A percentile compares a stretch with the other conserved stretches of the same genome.
These are phyloP conservation scores for Epinotia brunnichana DNA, from an alignment of 2,888 invertebrate genomes.

Conservation along the genomic window DNA sequence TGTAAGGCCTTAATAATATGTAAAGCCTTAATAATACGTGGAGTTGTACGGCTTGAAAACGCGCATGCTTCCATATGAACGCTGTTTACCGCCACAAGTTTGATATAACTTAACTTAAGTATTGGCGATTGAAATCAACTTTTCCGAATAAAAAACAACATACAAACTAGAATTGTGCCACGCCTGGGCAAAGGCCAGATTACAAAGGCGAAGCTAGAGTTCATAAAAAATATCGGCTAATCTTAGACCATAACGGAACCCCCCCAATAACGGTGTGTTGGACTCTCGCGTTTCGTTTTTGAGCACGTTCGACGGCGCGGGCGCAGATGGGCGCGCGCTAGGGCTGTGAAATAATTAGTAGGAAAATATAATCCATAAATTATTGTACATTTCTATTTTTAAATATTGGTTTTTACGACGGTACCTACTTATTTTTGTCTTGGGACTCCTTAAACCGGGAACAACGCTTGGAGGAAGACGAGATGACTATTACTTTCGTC, in stretches of 20 bases:
- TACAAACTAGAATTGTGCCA: conserved; percentile 9
- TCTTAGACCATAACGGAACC: conserved; percentile 24
- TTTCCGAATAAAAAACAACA: not conserved
- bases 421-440: no score
- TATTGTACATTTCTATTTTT: not conserved
- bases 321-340: conserved; percentile 23
- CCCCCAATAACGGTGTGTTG: conserved; percentile 20
- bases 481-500: no score
- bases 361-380: not conserved
- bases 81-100: no score
- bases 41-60: no score
- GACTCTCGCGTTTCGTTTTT: conserved; percentile 28
- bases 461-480: no score
- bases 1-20: not conserved
- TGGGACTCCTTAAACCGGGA: no score
- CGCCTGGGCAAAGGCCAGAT: conserved; percentile 14
- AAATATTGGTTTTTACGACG: no score
- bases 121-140: not conserved
- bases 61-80: no score
- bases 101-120: not conserved
- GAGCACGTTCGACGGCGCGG: conserved; percentile 27
- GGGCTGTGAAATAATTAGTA: not conserved
- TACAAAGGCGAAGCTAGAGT: conserved; percentile 1
- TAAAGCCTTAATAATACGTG: no score
- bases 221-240: conserved; percentile 14